Conservation (phyloP, 1,140 invertebrate genomes). For the Drosophila pectinifera region DNA sequence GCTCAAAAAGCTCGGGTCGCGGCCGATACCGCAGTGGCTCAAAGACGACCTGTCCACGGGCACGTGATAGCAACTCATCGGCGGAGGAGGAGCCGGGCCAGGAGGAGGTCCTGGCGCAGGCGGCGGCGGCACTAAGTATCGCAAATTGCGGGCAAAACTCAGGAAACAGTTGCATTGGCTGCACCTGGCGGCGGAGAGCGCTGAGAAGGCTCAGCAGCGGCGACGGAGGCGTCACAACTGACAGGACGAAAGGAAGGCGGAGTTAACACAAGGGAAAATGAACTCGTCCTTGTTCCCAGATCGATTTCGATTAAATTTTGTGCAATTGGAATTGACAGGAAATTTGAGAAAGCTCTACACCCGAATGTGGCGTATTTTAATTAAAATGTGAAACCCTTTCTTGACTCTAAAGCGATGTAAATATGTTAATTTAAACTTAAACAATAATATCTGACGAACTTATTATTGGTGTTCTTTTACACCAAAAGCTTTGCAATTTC, state of each 20-base stretch:
- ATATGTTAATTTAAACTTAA: not conserved
- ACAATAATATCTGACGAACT: too few relatives aligned
- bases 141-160: conserved; percentile 81
- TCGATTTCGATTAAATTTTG: conserved; percentile 5
- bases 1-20: conserved; percentile 92
- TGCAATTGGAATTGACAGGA: conserved; percentile 1
- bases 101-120: conserved; percentile 14
- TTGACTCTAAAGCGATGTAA: not conserved
- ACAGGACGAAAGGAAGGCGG: conserved; percentile 22
- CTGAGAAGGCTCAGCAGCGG: conserved; percentile 14
- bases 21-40: conserved; percentile 95
- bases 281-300: not conserved
- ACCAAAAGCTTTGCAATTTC: too few relatives aligned
- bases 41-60: conserved; percentile 92
- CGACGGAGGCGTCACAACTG: conserved; percentile 37
- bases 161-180: conserved; percentile 81
- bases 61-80: conserved; percentile 80
- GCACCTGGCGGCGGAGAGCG: conserved; percentile 40
- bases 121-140: conserved; percentile 67
- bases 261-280: conserved; percentile 4
- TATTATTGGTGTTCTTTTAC: too few relatives aligned
- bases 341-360: not conserved
- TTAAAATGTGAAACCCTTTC: not conserved
- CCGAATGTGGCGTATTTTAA: not conserved
- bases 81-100: conserved; percentile 10